Conservation (phyloP, 2,113 vertebrate species). For the Calyptomena viridis region DNA sequence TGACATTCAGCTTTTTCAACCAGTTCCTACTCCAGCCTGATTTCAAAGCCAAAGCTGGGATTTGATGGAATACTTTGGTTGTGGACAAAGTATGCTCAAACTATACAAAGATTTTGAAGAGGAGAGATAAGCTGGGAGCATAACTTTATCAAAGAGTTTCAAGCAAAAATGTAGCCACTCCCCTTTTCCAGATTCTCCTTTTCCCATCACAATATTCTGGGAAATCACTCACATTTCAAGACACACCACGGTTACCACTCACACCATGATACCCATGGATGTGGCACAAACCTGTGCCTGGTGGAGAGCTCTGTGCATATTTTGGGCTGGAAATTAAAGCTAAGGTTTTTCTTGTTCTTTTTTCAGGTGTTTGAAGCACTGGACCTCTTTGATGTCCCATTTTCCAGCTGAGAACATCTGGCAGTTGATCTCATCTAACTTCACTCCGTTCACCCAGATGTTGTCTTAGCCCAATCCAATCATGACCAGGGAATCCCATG, state of each 20-base stretch:
- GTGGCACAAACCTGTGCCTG: background rate
- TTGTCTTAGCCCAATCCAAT: background rate
- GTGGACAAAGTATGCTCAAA: background rate
- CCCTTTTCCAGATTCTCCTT: background rate
- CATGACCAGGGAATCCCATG: background rate
- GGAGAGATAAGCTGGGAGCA: background rate
- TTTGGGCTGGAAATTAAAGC: background rate
- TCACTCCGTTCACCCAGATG: background rate
- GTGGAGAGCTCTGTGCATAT: background rate
- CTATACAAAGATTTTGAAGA: background rate
- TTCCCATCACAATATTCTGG: background rate
- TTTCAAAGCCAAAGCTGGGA: background rate
- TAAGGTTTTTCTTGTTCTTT: background rate
- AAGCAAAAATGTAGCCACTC: background rate
- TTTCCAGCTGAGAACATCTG: background rate
- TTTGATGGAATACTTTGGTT: background rate
- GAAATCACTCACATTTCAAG: background rate
- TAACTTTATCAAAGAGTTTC: background rate
- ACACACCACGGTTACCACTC: background rate
- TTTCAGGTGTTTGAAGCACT: background rate
- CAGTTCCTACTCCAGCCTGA: background rate
- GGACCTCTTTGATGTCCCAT: background rate
- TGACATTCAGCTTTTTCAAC: background rate
- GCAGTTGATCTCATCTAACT: background rate
- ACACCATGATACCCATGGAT: background rate